Evolutionary conservation across 2,888 invertebrate species (phyloP).

Genomic region (Lepidocyrtinus sp.): DNA sequence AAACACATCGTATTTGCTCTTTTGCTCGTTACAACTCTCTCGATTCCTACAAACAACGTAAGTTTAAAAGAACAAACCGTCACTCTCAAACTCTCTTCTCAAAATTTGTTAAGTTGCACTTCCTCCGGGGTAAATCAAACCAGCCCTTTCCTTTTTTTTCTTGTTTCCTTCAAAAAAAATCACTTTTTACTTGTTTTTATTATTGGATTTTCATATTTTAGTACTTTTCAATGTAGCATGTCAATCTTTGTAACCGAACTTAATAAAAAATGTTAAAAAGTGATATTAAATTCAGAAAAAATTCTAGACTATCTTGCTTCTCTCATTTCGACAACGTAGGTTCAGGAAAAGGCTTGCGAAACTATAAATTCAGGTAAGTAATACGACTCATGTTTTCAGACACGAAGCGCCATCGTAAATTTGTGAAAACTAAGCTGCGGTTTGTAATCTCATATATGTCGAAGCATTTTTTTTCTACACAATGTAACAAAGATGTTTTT

Average conservation of each 20-base stretch:
- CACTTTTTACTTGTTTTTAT: slow-evolving; percentile 6
- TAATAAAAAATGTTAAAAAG: slow-evolving; percentile 11
- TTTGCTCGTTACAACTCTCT: background rate
- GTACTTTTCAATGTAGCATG: background rate
- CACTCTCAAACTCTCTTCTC: background rate
- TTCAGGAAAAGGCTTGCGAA: background rate
- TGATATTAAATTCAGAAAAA: background rate
- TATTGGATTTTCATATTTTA: background rate
- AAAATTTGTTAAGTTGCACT: slow-evolving; percentile 15
- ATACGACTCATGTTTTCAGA: background rate
- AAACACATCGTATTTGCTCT: background rate
- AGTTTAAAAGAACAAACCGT: background rate
- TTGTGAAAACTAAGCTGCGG: slow-evolving; percentile 51
- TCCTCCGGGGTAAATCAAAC: slow-evolving; percentile 24
- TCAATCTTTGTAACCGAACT: background rate
- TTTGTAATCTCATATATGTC: slow-evolving; percentile 19
- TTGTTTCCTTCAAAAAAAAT: slow-evolving; percentile 9
- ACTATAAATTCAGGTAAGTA: background rate
- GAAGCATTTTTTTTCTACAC: slow-evolving; percentile 4
- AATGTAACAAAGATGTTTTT: background rate
- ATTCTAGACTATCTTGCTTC: background rate
- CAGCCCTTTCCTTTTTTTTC: slow-evolving; percentile 1
- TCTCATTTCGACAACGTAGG: background rate
- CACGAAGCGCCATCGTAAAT: slow-evolving; percentile 25
- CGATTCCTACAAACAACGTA: no score